Base-by-base conservation (phyloP, 2,113 vertebrate species). In the Zeus faber region DNA sequence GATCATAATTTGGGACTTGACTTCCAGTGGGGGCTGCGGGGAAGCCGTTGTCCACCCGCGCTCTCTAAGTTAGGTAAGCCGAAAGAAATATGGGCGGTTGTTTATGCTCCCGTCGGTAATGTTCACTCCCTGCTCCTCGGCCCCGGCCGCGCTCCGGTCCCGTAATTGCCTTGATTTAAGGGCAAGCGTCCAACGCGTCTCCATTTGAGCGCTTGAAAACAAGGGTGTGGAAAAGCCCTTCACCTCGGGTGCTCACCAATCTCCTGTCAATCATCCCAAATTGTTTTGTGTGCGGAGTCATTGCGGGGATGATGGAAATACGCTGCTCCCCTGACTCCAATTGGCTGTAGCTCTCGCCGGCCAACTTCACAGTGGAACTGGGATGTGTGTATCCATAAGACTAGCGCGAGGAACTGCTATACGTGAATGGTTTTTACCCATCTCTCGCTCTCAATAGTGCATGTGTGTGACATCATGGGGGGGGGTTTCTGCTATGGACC, bases 1-100 rank as follows among this genome's bases (percentile, higher is more conserved):
- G 57, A 74, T 68, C 74, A 51, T 76, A 80, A 84, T 87, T 75
- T 76, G 45, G 69, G 62, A 72, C 62, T 70, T 55, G 26, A 39
- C 37, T 41, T 77, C 75, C 71, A 47, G 54, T 47, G 54, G 64
- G 77, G 5, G n/a, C 10, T 14, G 51, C 3, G 33, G 25, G 39
- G 13, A 5, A n/a, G 50, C 27, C 10, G 26, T 29, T 21, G 46
- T 63, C 13, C 54, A 14, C 11, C 31, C 8, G 23, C 53, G 50
- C 14, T 67, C 21, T 40, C 33, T 50, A 41, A 40, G 39, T 4
- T 43, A 48, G 62, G 6, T 37, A 50, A n/a, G n/a, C n/a, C n/a
- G n/a, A n/a, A n/a, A n/a, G n/a, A n/a, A 48, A 65, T 49, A 37
- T 14, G 33, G 56, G 20, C 27, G 55, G 45, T 21, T 56, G 54